A percentile compares a stretch with the other conserved stretches of the same genome.
Conservation (phyloP, 2,888 invertebrate species). For the Nomada fucata region DNA sequence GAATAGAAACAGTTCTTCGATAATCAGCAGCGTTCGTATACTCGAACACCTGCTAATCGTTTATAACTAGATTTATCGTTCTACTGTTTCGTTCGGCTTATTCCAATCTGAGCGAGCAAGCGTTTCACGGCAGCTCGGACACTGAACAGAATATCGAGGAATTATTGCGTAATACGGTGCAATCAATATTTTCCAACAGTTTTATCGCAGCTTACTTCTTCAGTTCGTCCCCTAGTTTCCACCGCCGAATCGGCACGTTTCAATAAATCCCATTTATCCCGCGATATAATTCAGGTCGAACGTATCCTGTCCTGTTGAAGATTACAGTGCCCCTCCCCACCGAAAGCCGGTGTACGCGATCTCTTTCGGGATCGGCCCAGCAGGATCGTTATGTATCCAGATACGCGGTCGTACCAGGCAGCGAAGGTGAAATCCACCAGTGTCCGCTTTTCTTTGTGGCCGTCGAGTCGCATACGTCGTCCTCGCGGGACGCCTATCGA, state of each 20-base stretch:
- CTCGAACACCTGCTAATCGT: too few species aligned
- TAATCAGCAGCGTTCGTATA: too few species aligned
- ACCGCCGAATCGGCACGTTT: slow-evolving; percentile 8
- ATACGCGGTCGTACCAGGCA: slow-evolving; percentile 25
- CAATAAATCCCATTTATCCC: not conserved
- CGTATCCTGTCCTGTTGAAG: not conserved
- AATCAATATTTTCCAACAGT: too few species aligned
- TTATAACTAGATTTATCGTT: too few species aligned
- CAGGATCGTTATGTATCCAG: slow-evolving; percentile 43
- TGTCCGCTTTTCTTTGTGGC: slow-evolving; percentile 47
- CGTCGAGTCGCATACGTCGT: slow-evolving; percentile 53
- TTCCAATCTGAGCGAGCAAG: too few species aligned
- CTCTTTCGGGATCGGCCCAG: slow-evolving; percentile 25
- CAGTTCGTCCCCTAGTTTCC: not conserved
- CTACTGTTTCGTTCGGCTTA: too few species aligned
- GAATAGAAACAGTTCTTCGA: too few species aligned
- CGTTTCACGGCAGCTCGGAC: too few species aligned
- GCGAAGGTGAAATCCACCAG: slow-evolving; percentile 43
- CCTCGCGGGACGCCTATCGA: slow-evolving; percentile 56
- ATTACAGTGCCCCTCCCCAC: not conserved
- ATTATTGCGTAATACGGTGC: too few species aligned
- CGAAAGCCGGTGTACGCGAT: slow-evolving; percentile 28
- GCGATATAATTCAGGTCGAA: not conserved
- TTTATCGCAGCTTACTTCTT: too few species aligned
- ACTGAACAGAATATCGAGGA: too few species aligned